Evolutionary conservation across 2,113 vertebrate species (phyloP), one percentile per base, ranked within the genome.

Genomic region (Amphilophus citrinellus): DNA sequence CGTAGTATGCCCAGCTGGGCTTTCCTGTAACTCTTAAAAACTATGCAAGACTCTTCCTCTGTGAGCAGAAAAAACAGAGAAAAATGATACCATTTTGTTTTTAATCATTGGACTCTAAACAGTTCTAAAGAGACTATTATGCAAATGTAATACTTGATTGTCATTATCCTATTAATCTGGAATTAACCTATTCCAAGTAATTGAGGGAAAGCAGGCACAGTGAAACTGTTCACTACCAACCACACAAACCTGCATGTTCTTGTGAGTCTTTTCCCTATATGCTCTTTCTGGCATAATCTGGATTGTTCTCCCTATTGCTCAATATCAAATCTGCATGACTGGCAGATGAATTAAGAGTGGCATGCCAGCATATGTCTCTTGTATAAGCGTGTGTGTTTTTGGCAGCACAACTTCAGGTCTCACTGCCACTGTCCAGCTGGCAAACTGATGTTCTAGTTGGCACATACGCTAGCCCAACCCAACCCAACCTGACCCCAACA

Each of bases 261-360:
- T 50, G 77, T 59, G 65, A 78, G 39, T 35, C 20, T 84, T 35
- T 83, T 85, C 79, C 82, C 83, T 86, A 11, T 75, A 84, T 82
- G 47, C 62, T 80, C 32, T 66, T 80, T 80, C 82, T 87, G 87
- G 89, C 80, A 5, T 22, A 59, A 44, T 82, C 53, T 42, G 73
- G 44, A 39, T 61, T 47, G 66, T 77, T 84, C 83, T 73, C 76
- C 50, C 75, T 37, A 66, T 87, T 80, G 86, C 81, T 82, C 76
- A 37, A 91, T 78, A 89, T 87, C 27, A 85, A 91, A 88, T 88
- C 84, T 92, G 85, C 77, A 77, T 79, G 83, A 88, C 78, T 84
- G 85, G 88, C 89, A 88, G 84, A 57, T 58, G 68, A 84, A 78
- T 61, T 4, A 14, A 59, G 44, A 32, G 53, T 7, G 42, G 62